Percentiles rank a stretch among this genome's conserved stretches.
Evolutionary conservation across 2,797 vertebrate genomes (phyloP).

Genomic region (Urosaurus nigricauda): DNA sequence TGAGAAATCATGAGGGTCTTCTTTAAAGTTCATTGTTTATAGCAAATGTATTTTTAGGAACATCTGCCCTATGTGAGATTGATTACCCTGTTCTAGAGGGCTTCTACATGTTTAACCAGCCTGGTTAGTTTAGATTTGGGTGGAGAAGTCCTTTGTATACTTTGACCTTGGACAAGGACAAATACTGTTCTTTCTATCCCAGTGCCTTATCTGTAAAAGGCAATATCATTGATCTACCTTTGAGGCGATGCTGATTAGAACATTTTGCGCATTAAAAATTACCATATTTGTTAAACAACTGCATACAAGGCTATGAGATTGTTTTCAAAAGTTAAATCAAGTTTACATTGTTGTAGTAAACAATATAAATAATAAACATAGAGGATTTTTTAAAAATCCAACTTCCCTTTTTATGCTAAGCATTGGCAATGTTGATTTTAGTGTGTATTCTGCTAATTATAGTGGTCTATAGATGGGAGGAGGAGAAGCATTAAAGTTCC

Average conservation of each 20-base stretch:
- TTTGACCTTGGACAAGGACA: background rate
- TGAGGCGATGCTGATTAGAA: background rate
- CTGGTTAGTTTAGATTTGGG: background rate
- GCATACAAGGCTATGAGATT: background rate
- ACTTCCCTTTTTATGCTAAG: background rate
- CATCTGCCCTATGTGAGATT: background rate
- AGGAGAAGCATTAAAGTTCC: constrained; percentile 40
- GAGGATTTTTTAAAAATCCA: too few species aligned
- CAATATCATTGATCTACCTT: background rate
- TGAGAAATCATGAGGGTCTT: background rate
- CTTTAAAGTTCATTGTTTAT: background rate
- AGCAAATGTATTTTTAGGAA: too few species aligned
- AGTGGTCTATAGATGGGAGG: constrained; percentile 45
- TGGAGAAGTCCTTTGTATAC: background rate
- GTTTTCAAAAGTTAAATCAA: background rate
- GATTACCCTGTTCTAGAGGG: background rate
- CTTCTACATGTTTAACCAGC: background rate
- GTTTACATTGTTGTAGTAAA: background rate
- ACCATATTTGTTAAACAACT: background rate
- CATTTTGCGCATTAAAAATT: background rate
- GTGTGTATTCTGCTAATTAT: constrained; percentile 31
- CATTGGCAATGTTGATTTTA: constrained; percentile 45
- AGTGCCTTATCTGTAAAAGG: background rate
- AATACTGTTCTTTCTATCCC: background rate
- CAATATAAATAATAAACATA: background rate